Percentiles rank a stretch among this genome's conserved stretches.
Conservation (phyloP, 2,888 invertebrate species). For the Parochlus steinenii region DNA sequence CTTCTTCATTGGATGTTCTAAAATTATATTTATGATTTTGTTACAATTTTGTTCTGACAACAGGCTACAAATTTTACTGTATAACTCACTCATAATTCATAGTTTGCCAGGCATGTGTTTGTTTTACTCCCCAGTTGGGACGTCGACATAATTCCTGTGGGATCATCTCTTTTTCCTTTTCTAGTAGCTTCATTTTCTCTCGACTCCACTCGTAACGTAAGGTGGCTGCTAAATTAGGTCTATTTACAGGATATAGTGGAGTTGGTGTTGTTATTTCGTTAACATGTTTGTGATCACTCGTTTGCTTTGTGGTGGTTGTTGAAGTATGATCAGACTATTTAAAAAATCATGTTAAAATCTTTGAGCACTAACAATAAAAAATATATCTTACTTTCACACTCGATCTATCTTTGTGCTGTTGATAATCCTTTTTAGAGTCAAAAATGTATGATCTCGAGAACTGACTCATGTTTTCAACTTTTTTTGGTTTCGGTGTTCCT, state of each 20-base stretch:
- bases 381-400: constrained; percentile 9
- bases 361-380: too few species aligned
- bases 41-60: not conserved
- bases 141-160: constrained; percentile 17
- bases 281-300: constrained; percentile 15
- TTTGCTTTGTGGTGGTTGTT: constrained; percentile 16
- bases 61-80: not conserved
- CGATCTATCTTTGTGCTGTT: constrained; percentile 3
- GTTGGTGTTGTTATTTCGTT: constrained; percentile 17
- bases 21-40: constrained; percentile 2
- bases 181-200: constrained; percentile 22
- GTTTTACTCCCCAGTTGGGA: constrained; percentile 28
- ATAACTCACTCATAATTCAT: constrained; percentile 23
- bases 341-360: not conserved
- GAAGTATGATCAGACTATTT: constrained; percentile 12
- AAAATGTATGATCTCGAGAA: constrained; percentile 7
- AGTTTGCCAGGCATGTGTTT: constrained; percentile 29
- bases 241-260: constrained; percentile 27
- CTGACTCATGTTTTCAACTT: constrained; percentile 2
- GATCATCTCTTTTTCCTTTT: constrained; percentile 21
- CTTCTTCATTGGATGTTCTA: constrained; percentile 27
- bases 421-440: constrained; percentile 9
- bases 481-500: not conserved
- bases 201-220: constrained; percentile 25
- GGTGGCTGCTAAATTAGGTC: constrained; percentile 29